Evolutionary conservation across 2,888 invertebrate genomes (phyloP).

Genomic region (Crocallis elinguaria): DNA sequence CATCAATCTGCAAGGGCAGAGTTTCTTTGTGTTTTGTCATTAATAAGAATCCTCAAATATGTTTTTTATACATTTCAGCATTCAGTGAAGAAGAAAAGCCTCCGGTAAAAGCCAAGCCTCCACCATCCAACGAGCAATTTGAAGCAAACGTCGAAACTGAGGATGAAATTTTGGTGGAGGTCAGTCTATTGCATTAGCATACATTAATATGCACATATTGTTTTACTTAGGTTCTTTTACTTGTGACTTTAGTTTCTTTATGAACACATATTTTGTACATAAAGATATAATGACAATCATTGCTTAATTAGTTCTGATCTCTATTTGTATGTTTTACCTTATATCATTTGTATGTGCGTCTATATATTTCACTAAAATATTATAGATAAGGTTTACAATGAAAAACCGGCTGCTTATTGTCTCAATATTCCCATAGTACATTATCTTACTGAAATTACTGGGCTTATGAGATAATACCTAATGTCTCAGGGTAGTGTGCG

Average conservation of each 20-base stretch:
- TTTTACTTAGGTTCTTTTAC: neutral
- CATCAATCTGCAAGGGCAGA: no score
- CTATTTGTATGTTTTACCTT: no score
- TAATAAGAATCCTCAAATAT: neutral
- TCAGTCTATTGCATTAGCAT: slow-evolving; percentile 44
- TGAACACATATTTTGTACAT: neutral
- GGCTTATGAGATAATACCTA: no score
- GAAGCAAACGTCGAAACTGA: slow-evolving; percentile 73
- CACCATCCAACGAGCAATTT: slow-evolving; percentile 56
- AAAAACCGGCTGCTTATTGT: no score
- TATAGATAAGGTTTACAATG: no score
- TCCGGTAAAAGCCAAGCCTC: slow-evolving; percentile 46
- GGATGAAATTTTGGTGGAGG: slow-evolving; percentile 87
- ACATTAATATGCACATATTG: slow-evolving; percentile 12
- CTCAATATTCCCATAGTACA: no score
- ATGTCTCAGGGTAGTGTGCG: no score
- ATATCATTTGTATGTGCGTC: no score
- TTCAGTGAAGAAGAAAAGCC: slow-evolving; percentile 59
- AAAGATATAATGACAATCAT: no score
- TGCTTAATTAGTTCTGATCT: no score
- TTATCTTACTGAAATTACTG: no score
- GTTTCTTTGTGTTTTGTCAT: neutral
- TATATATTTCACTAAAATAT: no score
- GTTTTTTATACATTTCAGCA: slow-evolving; percentile 46
- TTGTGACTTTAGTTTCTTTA: neutral